Conservation (phyloP, 2,888 invertebrate species). For the Corbicula japonica region DNA sequence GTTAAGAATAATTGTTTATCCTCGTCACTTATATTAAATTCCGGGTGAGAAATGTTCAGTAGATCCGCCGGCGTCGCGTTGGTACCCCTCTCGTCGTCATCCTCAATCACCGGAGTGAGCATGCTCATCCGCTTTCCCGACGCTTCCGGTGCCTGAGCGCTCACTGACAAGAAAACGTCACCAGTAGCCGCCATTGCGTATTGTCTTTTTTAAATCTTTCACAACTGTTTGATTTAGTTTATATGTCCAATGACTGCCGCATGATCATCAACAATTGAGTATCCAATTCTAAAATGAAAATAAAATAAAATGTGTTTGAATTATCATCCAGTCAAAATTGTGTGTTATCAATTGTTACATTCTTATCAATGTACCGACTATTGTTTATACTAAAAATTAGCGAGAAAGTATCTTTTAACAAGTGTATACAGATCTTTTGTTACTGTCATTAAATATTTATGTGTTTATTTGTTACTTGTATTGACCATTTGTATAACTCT, state of each 20-base stretch:
- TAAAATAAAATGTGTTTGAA: not conserved
- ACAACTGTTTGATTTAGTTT: not conserved
- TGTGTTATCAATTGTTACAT: too few relatives aligned
- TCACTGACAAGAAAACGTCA: conserved; percentile 56
- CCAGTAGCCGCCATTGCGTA: conserved; percentile 32
- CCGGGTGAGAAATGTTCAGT: conserved; percentile 49
- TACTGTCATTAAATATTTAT: too few relatives aligned
- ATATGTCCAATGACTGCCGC: too few relatives aligned
- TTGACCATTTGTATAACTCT: too few relatives aligned
- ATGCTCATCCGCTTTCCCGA: conserved; percentile 31
- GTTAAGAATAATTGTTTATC: conserved; percentile 49
- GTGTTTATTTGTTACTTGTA: too few relatives aligned
- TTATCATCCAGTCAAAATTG: too few relatives aligned
- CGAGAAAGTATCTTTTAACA: too few relatives aligned
- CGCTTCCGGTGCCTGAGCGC: conserved; percentile 41
- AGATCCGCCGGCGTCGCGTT: conserved; percentile 3
- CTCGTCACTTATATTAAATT: conserved; percentile 59
- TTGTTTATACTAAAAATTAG: too few relatives aligned
- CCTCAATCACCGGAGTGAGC: conserved; percentile 58
- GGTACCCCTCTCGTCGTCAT: conserved; percentile 44
- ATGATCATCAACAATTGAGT: not conserved
- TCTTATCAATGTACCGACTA: too few relatives aligned
- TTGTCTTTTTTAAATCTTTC: not conserved
- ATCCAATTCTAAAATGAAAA: not conserved
- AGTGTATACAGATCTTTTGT: too few relatives aligned